Percentiles rank a stretch among this genome's conserved stretches.
phyloP scores from a whole-genome alignment of 2,113 vertebrate genomes.

The Oncorhynchus masou region DNA sequence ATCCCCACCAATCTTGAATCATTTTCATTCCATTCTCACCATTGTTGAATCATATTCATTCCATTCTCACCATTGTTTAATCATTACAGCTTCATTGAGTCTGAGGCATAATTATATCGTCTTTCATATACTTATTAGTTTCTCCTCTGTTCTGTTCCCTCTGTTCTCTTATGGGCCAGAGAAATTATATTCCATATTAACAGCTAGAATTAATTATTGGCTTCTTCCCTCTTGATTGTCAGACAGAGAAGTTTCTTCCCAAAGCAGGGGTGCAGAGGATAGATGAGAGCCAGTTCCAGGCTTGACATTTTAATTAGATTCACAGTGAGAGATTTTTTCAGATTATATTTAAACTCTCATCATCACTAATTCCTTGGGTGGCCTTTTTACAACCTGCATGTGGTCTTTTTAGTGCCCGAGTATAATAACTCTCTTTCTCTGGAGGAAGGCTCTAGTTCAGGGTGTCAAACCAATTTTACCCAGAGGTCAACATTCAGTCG shows the following conservation, averaged over 20 bases:
- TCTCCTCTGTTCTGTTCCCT: neutral
- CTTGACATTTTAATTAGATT: conserved; percentile 43
- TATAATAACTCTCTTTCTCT: conserved; percentile 2
- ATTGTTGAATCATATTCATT: neutral
- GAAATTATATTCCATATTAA: conserved; percentile 25
- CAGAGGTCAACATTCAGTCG: too few relatives aligned
- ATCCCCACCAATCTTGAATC: too few relatives aligned
- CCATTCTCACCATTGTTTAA: neutral
- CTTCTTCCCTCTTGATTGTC: neutral
- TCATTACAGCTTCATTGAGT: too few relatives aligned
- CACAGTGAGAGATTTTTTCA: conserved; percentile 21
- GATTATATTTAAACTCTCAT: conserved; percentile 1
- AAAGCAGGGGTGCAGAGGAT: conserved; percentile 11
- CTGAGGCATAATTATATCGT: too few relatives aligned
- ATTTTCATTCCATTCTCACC: too few relatives aligned
- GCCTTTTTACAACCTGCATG: neutral
- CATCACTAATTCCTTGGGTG: conserved; percentile 13
- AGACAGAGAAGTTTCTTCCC: conserved; percentile 24
- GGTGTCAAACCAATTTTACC: too few relatives aligned
- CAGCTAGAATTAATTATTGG: conserved; percentile 32
- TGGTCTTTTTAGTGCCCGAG: conserved; percentile 6
- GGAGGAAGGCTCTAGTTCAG: too few relatives aligned
- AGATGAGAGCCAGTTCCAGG: neutral
- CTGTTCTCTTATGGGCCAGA: conserved; percentile 12
- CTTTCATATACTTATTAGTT: too few relatives aligned